A percentile compares a stretch with the other conserved stretches of the same genome.
Conservation (phyloP, 2,797 vertebrate genomes). For the Avahi laniger region DNA sequence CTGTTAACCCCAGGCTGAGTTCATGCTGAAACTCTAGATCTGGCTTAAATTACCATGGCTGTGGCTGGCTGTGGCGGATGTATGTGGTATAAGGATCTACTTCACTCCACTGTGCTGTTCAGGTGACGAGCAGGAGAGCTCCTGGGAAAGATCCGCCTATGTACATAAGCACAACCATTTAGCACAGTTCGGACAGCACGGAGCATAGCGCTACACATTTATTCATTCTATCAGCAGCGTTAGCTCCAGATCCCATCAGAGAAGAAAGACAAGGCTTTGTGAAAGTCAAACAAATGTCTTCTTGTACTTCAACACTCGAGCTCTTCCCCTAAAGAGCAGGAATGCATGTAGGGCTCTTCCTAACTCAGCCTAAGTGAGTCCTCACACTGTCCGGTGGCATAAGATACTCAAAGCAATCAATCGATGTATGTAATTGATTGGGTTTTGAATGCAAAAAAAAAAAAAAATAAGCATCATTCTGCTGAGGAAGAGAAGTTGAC, state of each 20-base stretch:
- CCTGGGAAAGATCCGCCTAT: background rate
- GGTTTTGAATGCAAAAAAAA: background rate
- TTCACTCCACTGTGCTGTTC: background rate
- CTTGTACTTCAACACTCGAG: no score
- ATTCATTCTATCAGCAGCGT: background rate
- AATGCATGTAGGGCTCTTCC: fast-evolving
- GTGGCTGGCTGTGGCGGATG: background rate
- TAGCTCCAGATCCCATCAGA: background rate
- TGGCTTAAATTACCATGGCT: background rate
- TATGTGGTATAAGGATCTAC: background rate
- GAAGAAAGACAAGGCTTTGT: background rate
- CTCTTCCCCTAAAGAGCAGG: background rate
- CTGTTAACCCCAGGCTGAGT: background rate
- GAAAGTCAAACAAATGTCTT: background rate
- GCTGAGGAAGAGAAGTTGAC: background rate
- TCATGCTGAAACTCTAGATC: background rate
- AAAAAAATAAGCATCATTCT: no score
- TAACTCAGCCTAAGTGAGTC: background rate
- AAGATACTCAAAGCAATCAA: background rate
- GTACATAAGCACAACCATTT: fast-evolving
- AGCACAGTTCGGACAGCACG: fast-evolving
- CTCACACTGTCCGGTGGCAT: fast-evolving
- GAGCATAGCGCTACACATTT: fast-evolving
- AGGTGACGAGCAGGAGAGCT: fast-evolving
- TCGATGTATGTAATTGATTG: fast-evolving